Evolutionary conservation across 2,113 vertebrate genomes (phyloP).

Genomic region (Sceloporus tristichus): DNA sequence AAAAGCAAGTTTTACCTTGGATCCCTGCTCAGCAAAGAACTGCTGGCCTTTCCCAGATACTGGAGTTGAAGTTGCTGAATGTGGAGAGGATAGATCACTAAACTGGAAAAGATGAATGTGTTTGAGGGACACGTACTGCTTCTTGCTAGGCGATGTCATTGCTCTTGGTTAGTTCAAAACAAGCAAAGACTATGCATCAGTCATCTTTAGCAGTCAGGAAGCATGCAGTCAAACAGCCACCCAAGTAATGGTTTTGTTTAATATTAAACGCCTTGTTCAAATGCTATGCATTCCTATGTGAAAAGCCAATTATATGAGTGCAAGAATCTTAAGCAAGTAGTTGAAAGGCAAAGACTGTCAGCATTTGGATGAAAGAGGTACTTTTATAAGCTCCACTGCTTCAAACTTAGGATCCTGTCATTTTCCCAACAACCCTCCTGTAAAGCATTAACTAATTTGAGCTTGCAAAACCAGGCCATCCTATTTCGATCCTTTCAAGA

Average conservation of each 20-base stretch:
- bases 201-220: conserved; percentile 19
- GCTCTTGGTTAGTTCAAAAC: conserved; percentile 25
- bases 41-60: conserved; percentile 80
- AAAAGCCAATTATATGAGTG: not conserved
- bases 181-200: not conserved
- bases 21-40: conserved; percentile 80
- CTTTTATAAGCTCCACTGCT: not conserved
- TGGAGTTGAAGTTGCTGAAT: conserved; percentile 82
- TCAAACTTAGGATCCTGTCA: conserved; percentile 10
- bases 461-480: not conserved
- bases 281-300: not conserved
- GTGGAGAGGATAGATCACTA: conserved; percentile 78
- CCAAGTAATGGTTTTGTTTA: conserved; percentile 21
- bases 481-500: conserved; percentile 27
- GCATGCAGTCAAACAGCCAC: not conserved
- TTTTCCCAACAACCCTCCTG: conserved; percentile 39
- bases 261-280: conserved; percentile 32
- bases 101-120: conserved; percentile 68
- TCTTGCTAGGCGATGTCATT: not conserved
- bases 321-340: not conserved
- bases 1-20: conserved; percentile 74
- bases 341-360: conserved; percentile 28
- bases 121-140: not conserved
- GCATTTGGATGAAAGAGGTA: conserved; percentile 5
- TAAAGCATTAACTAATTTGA: conserved; percentile 9